These are phyloP conservation scores for fruit fly (Drosophila melanogaster) DNA, from an alignment of 1,140 invertebrate genomes.

Conservation along the genomic window DNA sequence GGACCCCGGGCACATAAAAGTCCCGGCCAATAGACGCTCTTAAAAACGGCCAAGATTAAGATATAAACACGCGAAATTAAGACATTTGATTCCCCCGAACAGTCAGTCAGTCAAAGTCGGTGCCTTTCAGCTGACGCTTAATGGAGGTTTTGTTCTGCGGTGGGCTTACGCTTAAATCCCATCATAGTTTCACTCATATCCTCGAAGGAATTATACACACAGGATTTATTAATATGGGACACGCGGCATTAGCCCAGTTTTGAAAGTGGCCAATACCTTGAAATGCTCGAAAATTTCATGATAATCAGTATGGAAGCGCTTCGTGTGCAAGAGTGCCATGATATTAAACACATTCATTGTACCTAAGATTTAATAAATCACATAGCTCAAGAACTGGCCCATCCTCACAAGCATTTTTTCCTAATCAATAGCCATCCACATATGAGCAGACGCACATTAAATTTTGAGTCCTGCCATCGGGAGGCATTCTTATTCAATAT, in stretches of 20 bases:
- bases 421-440: slow-evolving; percentile 26
- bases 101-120: slow-evolving; percentile 25
- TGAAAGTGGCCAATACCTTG: neutral
- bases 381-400: neutral
- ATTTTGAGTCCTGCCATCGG: slow-evolving; percentile 20
- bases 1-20: slow-evolving; percentile 31
- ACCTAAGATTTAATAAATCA: neutral
- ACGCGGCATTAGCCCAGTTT: slow-evolving; percentile 36
- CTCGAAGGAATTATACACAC: slow-evolving; percentile 10
- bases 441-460: slow-evolving; percentile 28
- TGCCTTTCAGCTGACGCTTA: slow-evolving; percentile 14
- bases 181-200: slow-evolving; percentile 9
- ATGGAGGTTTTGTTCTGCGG: slow-evolving; percentile 5
- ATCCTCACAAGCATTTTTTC: neutral
- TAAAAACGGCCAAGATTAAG: slow-evolving; percentile 58
- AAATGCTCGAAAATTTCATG: neutral
- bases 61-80: slow-evolving; percentile 60
- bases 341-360: neutral
- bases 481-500: slow-evolving; percentile 37
- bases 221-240: slow-evolving; percentile 29
- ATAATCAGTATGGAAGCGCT: no score
- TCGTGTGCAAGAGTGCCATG: no score
- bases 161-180: neutral
- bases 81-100: slow-evolving; percentile 42
- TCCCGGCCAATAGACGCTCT: slow-evolving; percentile 40